Conservation (phyloP, 2,888 invertebrate genomes). For the Eristalis arbustorum region DNA sequence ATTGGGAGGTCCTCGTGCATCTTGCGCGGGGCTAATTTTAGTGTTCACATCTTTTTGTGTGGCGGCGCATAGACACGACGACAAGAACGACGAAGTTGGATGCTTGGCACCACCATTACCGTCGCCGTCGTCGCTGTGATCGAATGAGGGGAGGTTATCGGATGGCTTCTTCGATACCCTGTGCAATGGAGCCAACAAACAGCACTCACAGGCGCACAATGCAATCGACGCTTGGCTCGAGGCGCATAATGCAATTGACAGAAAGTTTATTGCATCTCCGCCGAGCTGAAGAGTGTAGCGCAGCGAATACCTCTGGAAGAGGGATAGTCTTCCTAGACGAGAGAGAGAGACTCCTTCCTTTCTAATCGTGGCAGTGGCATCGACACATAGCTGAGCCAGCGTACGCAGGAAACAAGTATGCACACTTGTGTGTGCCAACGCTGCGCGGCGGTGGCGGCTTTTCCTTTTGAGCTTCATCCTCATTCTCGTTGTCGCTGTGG, state of each 20-base stretch:
- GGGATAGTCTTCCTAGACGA: conserved; percentile 60
- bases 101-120: neutral
- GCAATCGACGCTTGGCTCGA: conserved; percentile 61
- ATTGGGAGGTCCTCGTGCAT: conserved; percentile 68
- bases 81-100: conserved; percentile 5
- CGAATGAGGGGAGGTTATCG: conserved; percentile 50
- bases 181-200: conserved; percentile 6
- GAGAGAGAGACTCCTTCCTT: conserved; percentile 47
- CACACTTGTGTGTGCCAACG: neutral
- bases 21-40: conserved; percentile 64
- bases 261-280: conserved; percentile 67
- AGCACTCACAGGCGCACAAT: conserved; percentile 29
- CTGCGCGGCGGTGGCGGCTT: conserved; percentile 41
- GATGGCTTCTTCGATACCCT: conserved; percentile 59
- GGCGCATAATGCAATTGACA: conserved; percentile 70
- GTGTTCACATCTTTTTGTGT: conserved; percentile 55
- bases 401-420: conserved; percentile 54
- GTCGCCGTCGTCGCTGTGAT: conserved; percentile 20
- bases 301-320: conserved; percentile 22
- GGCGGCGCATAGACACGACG: neutral
- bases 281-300: conserved; percentile 23
- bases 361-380: conserved; percentile 62
- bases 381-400: conserved; percentile 61
- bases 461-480: conserved; percentile 60
- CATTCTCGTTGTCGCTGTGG: conserved; percentile 10